These are phyloP conservation scores for Idaea straminata DNA, from an alignment of 2,888 invertebrate genomes.

Conservation along the genomic window DNA sequence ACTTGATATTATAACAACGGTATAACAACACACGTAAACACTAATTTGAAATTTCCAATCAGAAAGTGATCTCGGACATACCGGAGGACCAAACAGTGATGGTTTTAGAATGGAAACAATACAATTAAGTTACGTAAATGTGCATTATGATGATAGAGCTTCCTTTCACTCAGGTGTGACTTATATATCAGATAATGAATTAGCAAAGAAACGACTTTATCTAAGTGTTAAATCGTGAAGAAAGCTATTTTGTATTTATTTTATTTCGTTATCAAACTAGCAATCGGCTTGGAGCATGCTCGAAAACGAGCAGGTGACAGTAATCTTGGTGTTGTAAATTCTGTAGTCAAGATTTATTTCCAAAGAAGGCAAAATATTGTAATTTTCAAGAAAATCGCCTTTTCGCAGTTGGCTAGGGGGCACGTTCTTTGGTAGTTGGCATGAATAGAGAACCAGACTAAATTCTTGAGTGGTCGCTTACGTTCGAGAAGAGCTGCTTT, in stretches of 20 bases:
- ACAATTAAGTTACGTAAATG: constrained; percentile 50
- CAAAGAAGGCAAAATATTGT: neutral
- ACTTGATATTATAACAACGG: constrained; percentile 31
- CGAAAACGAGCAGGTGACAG: constrained; percentile 21
- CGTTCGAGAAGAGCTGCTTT: neutral
- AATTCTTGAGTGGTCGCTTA: neutral
- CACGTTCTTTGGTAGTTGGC: neutral
- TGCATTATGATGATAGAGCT: constrained; percentile 50
- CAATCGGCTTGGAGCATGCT: constrained; percentile 13
- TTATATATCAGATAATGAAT: constrained; percentile 26
- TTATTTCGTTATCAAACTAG: neutral
- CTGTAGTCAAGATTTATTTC: neutral
- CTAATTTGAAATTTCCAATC: constrained; percentile 53
- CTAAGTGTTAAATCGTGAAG: neutral
- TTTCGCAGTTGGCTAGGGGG: neutral
- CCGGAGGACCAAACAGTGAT: constrained; percentile 41
- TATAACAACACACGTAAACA: constrained; percentile 38
- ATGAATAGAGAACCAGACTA: neutral
- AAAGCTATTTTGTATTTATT: neutral
- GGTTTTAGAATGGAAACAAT: constrained; percentile 37
- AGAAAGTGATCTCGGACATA: constrained; percentile 46
- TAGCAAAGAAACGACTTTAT: constrained; percentile 12
- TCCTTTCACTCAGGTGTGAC: constrained; percentile 50
- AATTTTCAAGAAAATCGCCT: neutral
- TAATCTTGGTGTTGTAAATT: constrained; percentile 16